These are phyloP conservation scores for Arctia plantaginis DNA, from an alignment of 2,888 invertebrate species.

Conservation along the genomic window DNA sequence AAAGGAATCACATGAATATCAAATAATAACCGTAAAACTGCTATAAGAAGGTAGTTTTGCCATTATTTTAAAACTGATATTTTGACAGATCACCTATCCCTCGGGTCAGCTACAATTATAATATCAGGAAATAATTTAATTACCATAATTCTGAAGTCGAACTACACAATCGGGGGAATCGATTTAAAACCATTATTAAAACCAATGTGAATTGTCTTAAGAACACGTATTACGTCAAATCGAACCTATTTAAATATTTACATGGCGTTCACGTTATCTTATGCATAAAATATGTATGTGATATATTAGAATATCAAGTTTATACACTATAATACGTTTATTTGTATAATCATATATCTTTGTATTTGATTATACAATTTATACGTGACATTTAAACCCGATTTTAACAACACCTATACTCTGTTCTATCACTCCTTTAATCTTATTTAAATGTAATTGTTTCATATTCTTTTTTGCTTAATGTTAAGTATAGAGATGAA, in stretches of 20 bases:
- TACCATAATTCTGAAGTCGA: too few species aligned
- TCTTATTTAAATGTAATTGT: too few species aligned
- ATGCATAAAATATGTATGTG: not conserved
- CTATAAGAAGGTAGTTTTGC: too few species aligned
- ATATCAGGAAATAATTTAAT: not conserved
- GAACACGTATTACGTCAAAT: not conserved
- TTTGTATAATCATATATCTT: not conserved
- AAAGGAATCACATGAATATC: too few species aligned
- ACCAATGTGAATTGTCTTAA: not conserved
- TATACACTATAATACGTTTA: not conserved
- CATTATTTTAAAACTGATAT: not conserved
- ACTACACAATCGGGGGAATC: too few species aligned
- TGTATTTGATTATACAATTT: too few species aligned
- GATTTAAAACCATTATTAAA: not conserved
- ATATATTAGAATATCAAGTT: not conserved
- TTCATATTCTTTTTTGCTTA: too few species aligned
- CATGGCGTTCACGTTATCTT: not conserved
- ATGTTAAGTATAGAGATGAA: too few species aligned
- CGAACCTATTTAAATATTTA: not conserved
- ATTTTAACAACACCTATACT: not conserved
- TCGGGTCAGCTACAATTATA: not conserved
- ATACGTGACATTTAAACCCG: not conserved
- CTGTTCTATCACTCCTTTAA: not conserved
- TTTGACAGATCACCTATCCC: not conserved
- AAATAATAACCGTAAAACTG: not conserved